phyloP scores from a whole-genome alignment of 2,797 vertebrate species.

The Semaprochilodus insignis region DNA sequence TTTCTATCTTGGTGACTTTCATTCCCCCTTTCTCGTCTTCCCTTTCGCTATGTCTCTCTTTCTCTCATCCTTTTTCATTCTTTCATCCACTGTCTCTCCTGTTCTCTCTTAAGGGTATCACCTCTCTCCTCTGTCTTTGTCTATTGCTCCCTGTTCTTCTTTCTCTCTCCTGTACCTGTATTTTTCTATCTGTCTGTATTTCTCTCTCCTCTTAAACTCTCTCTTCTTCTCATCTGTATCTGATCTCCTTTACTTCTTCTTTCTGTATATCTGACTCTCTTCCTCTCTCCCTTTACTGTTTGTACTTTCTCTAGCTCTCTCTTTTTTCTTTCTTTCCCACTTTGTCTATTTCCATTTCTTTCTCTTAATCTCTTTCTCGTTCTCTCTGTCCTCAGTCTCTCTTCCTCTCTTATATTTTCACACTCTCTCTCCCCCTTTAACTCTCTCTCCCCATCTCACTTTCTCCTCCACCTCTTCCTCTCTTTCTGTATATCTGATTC shows the following conservation, averaged over 20 bases:
- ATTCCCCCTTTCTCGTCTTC: neutral
- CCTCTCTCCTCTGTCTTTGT: too few species aligned
- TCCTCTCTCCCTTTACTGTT: neutral
- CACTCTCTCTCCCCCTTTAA: slow-evolving; percentile 56
- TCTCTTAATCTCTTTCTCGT: neutral
- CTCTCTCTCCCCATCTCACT: neutral
- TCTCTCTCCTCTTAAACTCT: slow-evolving; percentile 7
- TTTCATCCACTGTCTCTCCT: neutral
- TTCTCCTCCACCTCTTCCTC: neutral
- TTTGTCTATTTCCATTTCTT: too few species aligned
- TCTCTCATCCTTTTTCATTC: too few species aligned
- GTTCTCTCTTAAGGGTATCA: too few species aligned
- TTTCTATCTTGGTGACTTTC: too few species aligned
- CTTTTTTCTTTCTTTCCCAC: neutral
- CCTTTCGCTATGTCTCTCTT: too few species aligned
- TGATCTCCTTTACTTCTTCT: too few species aligned
- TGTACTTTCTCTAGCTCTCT: slow-evolving; percentile 21
- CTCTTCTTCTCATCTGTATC: too few species aligned
- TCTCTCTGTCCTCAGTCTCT: neutral
- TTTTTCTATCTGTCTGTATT: too few species aligned
- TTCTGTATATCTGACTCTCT: neutral
- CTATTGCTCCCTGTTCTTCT: too few species aligned
- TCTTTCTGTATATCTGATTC: neutral
- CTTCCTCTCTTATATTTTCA: slow-evolving; percentile 23
- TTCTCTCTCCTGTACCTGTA: too few species aligned